Conservation (phyloP, 2,113 vertebrate species). For the Crotalus tigris region DNA sequence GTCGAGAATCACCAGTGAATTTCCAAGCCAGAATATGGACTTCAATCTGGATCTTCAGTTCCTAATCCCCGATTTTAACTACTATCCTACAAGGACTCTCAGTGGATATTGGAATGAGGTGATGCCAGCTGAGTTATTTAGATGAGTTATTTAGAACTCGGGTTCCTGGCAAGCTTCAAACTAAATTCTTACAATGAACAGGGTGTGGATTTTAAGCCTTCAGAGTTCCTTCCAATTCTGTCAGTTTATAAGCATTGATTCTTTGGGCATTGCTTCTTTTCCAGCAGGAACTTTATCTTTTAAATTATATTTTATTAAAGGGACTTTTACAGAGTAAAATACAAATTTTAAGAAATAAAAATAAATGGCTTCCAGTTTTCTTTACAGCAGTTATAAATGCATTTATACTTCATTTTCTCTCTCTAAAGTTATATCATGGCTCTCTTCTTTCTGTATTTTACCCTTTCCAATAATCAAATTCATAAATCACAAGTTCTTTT, state of each 20-base stretch:
- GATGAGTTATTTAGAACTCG: neutral
- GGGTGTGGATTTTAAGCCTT: neutral
- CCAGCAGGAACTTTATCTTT: neutral
- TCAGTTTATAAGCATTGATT: neutral
- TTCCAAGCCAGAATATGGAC: neutral
- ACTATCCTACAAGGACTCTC: neutral
- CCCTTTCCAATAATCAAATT: neutral
- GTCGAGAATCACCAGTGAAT: neutral
- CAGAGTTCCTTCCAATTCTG: neutral
- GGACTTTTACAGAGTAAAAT: neutral
- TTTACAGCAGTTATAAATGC: neutral
- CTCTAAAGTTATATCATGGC: neutral
- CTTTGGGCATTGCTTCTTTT: neutral
- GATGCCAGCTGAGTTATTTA: neutral
- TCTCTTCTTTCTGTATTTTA: neutral
- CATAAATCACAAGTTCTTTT: neutral
- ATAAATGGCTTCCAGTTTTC: neutral
- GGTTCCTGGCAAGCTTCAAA: neutral
- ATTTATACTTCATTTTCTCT: neutral
- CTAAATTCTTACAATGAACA: neutral
- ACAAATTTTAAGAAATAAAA: neutral
- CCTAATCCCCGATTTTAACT: neutral
- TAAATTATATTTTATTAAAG: neutral
- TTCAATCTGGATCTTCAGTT: neutral
- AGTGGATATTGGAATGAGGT: neutral